These are phyloP conservation scores for Kuschelorhynchus macadamiae DNA, from an alignment of 2,888 invertebrate species.

Conservation along the genomic window DNA sequence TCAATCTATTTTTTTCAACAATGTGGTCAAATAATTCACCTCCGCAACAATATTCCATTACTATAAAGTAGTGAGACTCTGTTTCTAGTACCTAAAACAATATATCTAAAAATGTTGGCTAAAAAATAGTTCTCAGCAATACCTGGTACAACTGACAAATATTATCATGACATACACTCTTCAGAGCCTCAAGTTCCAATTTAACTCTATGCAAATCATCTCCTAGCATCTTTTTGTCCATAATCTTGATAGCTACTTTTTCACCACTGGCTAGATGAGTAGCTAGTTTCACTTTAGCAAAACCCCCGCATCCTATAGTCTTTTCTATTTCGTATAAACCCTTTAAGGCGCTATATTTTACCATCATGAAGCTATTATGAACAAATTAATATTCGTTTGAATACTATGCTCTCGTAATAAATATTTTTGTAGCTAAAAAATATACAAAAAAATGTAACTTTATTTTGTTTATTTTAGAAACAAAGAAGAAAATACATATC, in stretches of 20 bases:
- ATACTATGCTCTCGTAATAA: no score
- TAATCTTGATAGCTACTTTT: conserved; percentile 87
- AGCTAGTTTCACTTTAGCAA: conserved; percentile 86
- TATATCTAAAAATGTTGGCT: background rate
- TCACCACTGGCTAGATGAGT: conserved; percentile 85
- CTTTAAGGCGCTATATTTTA: conserved; percentile 71
- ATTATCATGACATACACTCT: conserved; percentile 78
- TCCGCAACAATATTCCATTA: conserved; percentile 88
- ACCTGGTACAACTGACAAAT: conserved; percentile 84
- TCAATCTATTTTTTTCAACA: conserved; percentile 79
- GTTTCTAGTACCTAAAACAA: conserved; percentile 78
- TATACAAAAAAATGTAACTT: no score
- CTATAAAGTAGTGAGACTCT: conserved; percentile 79
- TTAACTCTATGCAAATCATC: conserved; percentile 81
- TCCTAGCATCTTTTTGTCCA: conserved; percentile 81
- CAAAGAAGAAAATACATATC: no score
- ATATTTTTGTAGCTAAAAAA: no score
- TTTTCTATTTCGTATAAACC: conserved; percentile 78
- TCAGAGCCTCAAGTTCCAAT: conserved; percentile 81
- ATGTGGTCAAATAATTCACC: conserved; percentile 91
- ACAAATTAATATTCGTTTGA: no score
- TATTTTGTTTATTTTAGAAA: no score
- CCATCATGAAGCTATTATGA: conserved; percentile 66
- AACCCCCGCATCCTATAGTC: conserved; percentile 83
- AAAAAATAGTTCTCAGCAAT: background rate